phyloP scores from a whole-genome alignment of 2,888 invertebrate species.

The Acleris laterana region DNA sequence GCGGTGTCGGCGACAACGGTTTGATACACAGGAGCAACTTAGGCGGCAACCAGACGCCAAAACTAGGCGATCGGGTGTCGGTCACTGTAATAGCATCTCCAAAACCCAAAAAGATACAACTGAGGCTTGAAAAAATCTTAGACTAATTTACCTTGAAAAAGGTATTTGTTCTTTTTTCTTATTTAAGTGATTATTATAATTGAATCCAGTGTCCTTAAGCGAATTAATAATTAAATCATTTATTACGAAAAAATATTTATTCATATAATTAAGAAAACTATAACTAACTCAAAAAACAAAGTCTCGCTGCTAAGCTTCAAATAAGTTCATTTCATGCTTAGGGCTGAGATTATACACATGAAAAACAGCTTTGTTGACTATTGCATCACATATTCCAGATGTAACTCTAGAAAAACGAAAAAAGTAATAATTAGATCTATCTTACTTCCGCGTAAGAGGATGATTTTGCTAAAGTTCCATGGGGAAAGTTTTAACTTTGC shows the following conservation, averaged over 20 bases:
- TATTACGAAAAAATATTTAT: conserved; percentile 21
- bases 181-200: not conserved
- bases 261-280: conserved; percentile 19
- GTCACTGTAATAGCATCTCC: conserved; percentile 86
- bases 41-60: conserved; percentile 78
- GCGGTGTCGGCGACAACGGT: conserved; percentile 89
- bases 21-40: conserved; percentile 88
- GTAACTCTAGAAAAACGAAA: conserved; percentile 64
- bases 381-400: conserved; percentile 78
- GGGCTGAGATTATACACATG: conserved; percentile 66
- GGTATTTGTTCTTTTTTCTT: conserved; percentile 16
- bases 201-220: not conserved
- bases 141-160: conserved; percentile 49
- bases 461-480: too few relatives aligned
- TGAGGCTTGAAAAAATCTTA: conserved; percentile 77
- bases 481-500: too few relatives aligned
- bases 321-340: conserved; percentile 56
- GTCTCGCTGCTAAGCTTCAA: conserved; percentile 64
- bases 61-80: conserved; percentile 88
- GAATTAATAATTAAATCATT: conserved; percentile 22
- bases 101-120: conserved; percentile 82
- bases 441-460: too few relatives aligned
- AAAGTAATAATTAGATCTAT: not conserved
- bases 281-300: not conserved
- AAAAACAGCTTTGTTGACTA: conserved; percentile 77